phyloP scores from a whole-genome alignment of 2,797 vertebrate genomes.

The Coilia nasus region DNA sequence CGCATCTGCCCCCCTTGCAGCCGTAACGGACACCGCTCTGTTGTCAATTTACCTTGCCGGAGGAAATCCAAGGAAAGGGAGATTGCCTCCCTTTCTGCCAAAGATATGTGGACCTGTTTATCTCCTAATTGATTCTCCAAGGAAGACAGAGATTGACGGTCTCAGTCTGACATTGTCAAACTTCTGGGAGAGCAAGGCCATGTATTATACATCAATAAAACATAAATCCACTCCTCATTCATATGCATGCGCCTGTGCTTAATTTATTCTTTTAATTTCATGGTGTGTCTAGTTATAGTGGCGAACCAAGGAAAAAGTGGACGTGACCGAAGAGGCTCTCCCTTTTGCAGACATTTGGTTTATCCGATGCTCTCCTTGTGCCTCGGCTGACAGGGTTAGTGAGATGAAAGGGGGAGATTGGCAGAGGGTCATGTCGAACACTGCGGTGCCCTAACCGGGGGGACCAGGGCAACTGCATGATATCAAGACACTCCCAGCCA shows the following conservation, averaged over 20 bases:
- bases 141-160: slow-evolving; percentile 77
- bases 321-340: slow-evolving; percentile 7
- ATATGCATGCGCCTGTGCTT: slow-evolving; percentile 64
- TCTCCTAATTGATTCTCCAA: slow-evolving; percentile 87
- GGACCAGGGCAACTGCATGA: slow-evolving; percentile 29
- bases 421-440: background rate
- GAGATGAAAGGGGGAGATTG: background rate
- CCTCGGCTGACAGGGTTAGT: background rate
- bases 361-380: background rate
- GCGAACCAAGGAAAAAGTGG: slow-evolving; percentile 45
- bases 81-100: slow-evolving; percentile 72
- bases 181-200: slow-evolving; percentile 70
- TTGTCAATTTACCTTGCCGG: slow-evolving; percentile 80
- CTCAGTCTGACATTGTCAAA: slow-evolving; percentile 73
- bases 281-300: slow-evolving; percentile 45
- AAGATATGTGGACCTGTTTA: slow-evolving; percentile 78
- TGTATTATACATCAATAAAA: slow-evolving; percentile 76
- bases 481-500: slow-evolving; percentile 47
- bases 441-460: background rate
- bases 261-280: slow-evolving; percentile 42
- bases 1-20: slow-evolving; percentile 66
- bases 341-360: background rate
- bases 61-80: slow-evolving; percentile 80
- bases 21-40: slow-evolving; percentile 70
- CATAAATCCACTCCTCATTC: slow-evolving; percentile 69